A percentile compares a stretch with the other conserved stretches of the same genome.
phyloP scores from a whole-genome alignment of 2,113 vertebrate species.

The Plestiodon gilberti region DNA sequence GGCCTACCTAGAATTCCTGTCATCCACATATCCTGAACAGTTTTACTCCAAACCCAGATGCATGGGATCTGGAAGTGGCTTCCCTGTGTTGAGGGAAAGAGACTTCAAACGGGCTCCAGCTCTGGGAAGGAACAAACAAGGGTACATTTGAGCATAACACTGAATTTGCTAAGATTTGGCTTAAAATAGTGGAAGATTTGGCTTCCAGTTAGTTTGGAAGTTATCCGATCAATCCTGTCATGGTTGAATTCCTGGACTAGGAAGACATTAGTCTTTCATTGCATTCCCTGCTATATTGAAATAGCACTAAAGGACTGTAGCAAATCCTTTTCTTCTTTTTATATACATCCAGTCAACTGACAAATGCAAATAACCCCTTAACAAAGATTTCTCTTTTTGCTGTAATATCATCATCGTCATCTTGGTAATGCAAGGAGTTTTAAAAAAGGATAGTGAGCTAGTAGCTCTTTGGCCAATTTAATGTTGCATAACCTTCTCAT shows the following conservation, averaged over 20 bases:
- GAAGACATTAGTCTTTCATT: not conserved
- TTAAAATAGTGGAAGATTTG: no score
- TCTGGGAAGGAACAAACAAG: no score
- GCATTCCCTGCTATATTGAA: not conserved
- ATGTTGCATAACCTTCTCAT: constrained; percentile 8
- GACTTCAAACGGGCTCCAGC: not conserved
- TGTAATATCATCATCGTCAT: not conserved
- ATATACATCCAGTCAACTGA: not conserved
- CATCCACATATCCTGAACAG: not conserved
- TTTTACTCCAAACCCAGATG: not conserved
- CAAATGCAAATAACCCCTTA: not conserved
- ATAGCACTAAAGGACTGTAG: not conserved
- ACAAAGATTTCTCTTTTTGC: not conserved
- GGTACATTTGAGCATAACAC: not conserved
- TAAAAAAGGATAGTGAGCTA: not conserved
- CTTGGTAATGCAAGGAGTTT: not conserved
- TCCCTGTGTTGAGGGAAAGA: not conserved
- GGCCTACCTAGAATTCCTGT: not conserved
- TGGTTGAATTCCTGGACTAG: not conserved
- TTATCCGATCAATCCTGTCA: not conserved
- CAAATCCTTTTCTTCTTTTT: not conserved
- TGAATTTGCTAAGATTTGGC: not conserved
- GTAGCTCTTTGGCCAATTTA: not conserved
- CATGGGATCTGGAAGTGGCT: not conserved
- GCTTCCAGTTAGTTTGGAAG: not conserved